Evolutionary conservation across 2,888 invertebrate genomes (phyloP).

Genomic region (Darwinula stevensoni): DNA sequence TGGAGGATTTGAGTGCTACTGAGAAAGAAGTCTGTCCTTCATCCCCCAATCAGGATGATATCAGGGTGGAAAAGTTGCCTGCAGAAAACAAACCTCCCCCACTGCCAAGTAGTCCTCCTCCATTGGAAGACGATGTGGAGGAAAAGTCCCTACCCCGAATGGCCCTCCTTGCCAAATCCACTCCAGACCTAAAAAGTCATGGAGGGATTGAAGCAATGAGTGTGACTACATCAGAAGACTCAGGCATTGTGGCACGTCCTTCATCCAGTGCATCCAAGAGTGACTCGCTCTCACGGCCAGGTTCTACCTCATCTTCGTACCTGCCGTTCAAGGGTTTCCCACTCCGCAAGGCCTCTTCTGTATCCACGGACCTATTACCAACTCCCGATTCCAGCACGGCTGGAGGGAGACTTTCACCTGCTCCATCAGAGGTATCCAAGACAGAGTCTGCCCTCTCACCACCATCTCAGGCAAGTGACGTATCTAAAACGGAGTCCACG

Average conservation of each 20-base stretch:
- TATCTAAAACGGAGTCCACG: neutral
- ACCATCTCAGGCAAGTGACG: conserved; percentile 2
- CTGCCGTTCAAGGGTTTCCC: neutral
- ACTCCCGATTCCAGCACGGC: neutral
- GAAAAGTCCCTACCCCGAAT: too few relatives aligned
- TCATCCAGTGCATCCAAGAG: neutral
- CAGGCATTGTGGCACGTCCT: neutral
- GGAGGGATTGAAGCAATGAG: neutral
- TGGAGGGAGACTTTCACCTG: neutral
- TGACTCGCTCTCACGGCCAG: neutral
- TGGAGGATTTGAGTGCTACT: too few relatives aligned
- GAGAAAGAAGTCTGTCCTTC: too few relatives aligned
- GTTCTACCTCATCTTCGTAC: conserved; percentile 1
- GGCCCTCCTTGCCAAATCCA: neutral
- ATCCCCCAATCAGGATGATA: too few relatives aligned
- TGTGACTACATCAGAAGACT: conserved; percentile 1
- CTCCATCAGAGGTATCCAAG: neutral
- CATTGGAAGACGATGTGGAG: too few relatives aligned
- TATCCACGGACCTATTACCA: neutral
- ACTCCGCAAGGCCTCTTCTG: conserved; percentile 1
- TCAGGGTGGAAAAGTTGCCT: too few relatives aligned
- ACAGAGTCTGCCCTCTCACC: neutral
- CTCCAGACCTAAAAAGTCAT: conserved; percentile 1
- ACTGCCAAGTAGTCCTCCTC: too few relatives aligned
- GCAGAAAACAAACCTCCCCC: too few relatives aligned